Evolutionary conservation across 2,888 invertebrate genomes (phyloP), one percentile per base, ranked within the genome.

Genomic region (Cheilosia grossa): DNA sequence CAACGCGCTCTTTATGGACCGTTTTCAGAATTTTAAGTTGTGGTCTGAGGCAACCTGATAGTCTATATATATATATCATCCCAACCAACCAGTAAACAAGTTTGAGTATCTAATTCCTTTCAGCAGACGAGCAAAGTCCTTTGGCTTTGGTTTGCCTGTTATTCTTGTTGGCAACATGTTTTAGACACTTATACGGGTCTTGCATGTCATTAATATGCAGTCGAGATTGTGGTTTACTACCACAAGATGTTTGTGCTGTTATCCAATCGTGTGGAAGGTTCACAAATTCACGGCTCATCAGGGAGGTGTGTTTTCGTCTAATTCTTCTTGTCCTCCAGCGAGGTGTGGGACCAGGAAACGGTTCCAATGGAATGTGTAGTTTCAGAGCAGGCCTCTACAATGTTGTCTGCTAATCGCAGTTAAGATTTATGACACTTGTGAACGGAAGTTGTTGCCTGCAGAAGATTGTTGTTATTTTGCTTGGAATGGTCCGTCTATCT

Each of bases 171-270:
- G 5, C 40, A 61, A 1, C 49, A 17, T 72, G 59, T 69, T 58
- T 69, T 58, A 47, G 47, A 24, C 58, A 21, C 21, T 49, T 58
- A 42, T 51, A 59, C 15, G 30, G 58, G 53, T 63, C 63, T 73
- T 64, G 37, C 53, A 47, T 19, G 59, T 72, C 82, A 82, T 82
- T 77, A 66, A 82, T 77, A 77, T 82, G 66, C 40, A 82, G 53
- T 59, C 77, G 40, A 64, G 58, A 47, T 66, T 66, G 13, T 37
- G 37, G 37, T 37, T 37, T 37, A 37, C 37, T 13, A 13, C 10
- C 9, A 37, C 9, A 37, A 37, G 37, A 37, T 13, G 10, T 2
- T 37, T 10, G 10, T 9, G 33, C 33, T 33, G 37, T 13, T 37
- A 13, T 37, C 37, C 37, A 37, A 10, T 37, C 37, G 37, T 3